Percentiles rank a stretch among this genome's conserved stretches.
These are phyloP conservation scores for Brachyalestes nurse DNA, from an alignment of 2,797 vertebrate species.

Conservation along the genomic window DNA sequence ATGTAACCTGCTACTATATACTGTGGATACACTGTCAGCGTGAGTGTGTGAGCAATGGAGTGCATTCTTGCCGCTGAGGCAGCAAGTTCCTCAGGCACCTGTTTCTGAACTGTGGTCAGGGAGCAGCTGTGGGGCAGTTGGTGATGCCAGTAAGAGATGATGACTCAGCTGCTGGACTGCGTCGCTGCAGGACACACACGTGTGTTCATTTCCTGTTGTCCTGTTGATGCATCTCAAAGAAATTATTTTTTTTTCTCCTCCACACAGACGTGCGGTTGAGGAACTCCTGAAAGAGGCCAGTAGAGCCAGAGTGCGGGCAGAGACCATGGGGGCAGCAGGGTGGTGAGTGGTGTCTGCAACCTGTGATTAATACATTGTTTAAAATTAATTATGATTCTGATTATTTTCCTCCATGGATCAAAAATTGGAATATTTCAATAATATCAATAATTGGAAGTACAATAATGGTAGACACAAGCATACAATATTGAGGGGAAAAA, in stretches of 20 bases:
- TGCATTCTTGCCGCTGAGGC: neutral
- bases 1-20: neutral
- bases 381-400: too few relatives aligned
- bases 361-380: neutral
- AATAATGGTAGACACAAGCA: too few relatives aligned
- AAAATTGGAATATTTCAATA: too few relatives aligned
- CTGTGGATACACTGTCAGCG: neutral
- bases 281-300: constrained; percentile 95
- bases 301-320: constrained; percentile 90
- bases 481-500: too few relatives aligned
- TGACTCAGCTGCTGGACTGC: constrained; percentile 16
- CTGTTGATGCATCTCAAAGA: neutral
- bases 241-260: neutral
- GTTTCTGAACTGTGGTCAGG: constrained; percentile 14
- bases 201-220: constrained; percentile 20
- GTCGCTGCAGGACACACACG: constrained; percentile 8
- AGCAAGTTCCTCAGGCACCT: constrained; percentile 10
- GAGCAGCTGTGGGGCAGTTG: constrained; percentile 28
- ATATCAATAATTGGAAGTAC: too few relatives aligned
- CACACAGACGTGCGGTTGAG: constrained; percentile 89
- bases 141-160: constrained; percentile 12
- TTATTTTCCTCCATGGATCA: too few relatives aligned
- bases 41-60: constrained; percentile 8
- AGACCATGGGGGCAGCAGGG: constrained; percentile 97
- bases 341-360: constrained; percentile 77